These are phyloP conservation scores for Cantharis nigra DNA, from an alignment of 2,888 invertebrate genomes.

Conservation along the genomic window DNA sequence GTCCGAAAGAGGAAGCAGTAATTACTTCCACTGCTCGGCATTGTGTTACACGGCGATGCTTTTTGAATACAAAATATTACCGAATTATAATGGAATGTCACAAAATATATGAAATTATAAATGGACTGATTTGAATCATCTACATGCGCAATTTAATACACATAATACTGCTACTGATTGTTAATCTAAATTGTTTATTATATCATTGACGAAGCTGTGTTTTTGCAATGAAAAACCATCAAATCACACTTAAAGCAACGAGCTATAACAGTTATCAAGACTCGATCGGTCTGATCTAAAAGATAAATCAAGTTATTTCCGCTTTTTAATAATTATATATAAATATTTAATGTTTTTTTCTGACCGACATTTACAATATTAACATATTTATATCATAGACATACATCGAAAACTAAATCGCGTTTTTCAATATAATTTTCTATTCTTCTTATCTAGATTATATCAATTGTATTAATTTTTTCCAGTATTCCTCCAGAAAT, in stretches of 20 bases:
- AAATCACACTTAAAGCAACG: not conserved
- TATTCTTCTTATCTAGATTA: not conserved
- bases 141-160: constrained; percentile 28
- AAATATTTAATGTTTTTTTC: not conserved
- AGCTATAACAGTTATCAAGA: not conserved
- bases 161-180: constrained; percentile 17
- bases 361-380: not conserved
- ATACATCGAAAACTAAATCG: not conserved
- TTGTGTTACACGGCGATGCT: constrained; percentile 25
- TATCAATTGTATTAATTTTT: not conserved
- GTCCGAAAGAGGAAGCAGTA: constrained; percentile 25
- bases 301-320: not conserved
- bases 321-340: not conserved
- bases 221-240: not conserved
- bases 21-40: constrained; percentile 27
- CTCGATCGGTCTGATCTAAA: not conserved
- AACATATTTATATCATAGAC: not conserved
- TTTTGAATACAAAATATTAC: constrained; percentile 33
- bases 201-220: not conserved
- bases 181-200: constrained; percentile 16
- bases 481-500: too few relatives aligned
- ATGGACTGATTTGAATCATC: constrained; percentile 26
- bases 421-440: not conserved
- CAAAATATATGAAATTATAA: constrained; percentile 27
- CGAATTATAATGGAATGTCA: constrained; percentile 31